Evolutionary conservation across 2,797 vertebrate genomes (phyloP).

Genomic region (Poecilia velifera): DNA sequence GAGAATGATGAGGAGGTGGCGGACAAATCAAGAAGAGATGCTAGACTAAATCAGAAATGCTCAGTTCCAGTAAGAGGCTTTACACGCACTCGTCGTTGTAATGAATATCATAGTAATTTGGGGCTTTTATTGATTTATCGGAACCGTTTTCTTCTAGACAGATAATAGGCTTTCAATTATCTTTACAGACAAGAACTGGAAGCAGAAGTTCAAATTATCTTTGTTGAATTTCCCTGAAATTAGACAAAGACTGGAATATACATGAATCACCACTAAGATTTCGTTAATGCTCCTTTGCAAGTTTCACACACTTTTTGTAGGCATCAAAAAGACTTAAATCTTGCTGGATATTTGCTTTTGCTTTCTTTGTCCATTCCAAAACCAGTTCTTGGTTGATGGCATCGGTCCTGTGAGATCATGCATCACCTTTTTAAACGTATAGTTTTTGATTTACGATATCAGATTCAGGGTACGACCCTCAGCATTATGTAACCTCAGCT

Average conservation of each 20-base stretch:
- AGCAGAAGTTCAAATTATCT: background rate
- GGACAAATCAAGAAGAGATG: constrained; percentile 28
- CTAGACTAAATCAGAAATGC: constrained; percentile 16
- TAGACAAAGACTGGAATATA: background rate
- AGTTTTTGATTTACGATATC: background rate
- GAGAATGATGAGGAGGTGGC: constrained; percentile 2
- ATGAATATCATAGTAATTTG: background rate
- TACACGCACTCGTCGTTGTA: background rate
- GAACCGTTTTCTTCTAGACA: background rate
- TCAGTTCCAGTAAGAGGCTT: background rate
- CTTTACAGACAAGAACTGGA: background rate
- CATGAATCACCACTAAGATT: background rate
- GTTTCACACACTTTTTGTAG: background rate
- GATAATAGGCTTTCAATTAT: background rate
- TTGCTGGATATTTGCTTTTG: background rate
- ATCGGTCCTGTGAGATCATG: background rate
- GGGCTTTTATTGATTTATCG: background rate
- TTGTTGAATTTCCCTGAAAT: background rate
- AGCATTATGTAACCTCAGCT: background rate
- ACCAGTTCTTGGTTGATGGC: background rate
- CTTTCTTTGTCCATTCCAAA: background rate
- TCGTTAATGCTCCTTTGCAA: background rate
- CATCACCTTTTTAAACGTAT: background rate
- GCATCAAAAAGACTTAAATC: background rate
- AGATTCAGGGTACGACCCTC: background rate